Evolutionary conservation across 1,140 invertebrate genomes (phyloP).

Genomic region (Cylas formicarius): DNA sequence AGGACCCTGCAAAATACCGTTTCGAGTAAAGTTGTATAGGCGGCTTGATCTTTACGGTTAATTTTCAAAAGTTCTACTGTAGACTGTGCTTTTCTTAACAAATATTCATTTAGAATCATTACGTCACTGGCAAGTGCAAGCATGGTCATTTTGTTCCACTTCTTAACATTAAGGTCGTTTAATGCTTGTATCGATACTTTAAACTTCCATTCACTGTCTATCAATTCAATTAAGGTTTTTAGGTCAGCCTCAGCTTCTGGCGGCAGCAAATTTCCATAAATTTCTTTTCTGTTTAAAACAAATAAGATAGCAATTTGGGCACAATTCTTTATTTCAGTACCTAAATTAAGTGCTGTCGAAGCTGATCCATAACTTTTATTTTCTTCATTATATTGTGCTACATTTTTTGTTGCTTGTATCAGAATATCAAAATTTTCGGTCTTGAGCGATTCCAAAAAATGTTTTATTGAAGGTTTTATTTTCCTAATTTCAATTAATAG

Average conservation of each 20-base stretch:
- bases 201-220: slow-evolving; percentile 24
- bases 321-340: slow-evolving; percentile 27
- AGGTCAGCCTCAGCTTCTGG: slow-evolving; percentile 22
- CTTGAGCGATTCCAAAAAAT: slow-evolving; percentile 18
- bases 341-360: slow-evolving; percentile 26
- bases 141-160: slow-evolving; percentile 37
- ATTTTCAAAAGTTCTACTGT: slow-evolving; percentile 14
- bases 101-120: slow-evolving; percentile 34
- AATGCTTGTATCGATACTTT: slow-evolving; percentile 28
- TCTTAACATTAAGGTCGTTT: slow-evolving; percentile 32
- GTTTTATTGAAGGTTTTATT: slow-evolving; percentile 10
- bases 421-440: slow-evolving; percentile 25
- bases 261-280: too few relatives aligned
- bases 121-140: slow-evolving; percentile 38
- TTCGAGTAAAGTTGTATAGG: slow-evolving; percentile 27
- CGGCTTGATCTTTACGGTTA: slow-evolving; percentile 9
- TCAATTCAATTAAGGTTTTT: slow-evolving; percentile 24
- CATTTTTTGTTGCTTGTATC: slow-evolving; percentile 21
- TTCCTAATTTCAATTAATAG: slow-evolving; percentile 21
- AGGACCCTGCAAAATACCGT: slow-evolving; percentile 28
- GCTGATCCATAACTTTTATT: slow-evolving; percentile 20
- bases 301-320: slow-evolving; percentile 26
- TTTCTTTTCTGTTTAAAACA: too few relatives aligned
- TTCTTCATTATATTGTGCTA: slow-evolving; percentile 15
- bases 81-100: slow-evolving; percentile 17